Evolutionary conservation across 2,888 invertebrate genomes (phyloP).

Genomic region (Melipona beecheii): DNA sequence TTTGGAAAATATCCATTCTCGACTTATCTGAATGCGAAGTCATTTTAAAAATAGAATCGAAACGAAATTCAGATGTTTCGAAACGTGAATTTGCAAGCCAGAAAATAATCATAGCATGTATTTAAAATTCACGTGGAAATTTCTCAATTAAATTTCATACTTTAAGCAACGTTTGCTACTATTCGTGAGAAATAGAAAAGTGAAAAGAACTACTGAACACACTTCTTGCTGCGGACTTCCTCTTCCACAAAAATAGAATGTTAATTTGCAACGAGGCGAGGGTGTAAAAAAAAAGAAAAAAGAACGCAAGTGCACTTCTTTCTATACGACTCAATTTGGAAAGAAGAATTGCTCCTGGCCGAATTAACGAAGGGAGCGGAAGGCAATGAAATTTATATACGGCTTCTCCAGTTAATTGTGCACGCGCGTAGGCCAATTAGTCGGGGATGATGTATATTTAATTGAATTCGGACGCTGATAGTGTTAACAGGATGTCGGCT

Average conservation of each 20-base stretch:
- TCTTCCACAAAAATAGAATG: background rate
- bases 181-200: background rate
- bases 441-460: conserved; percentile 33
- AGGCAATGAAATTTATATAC: conserved; percentile 14
- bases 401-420: conserved; percentile 8
- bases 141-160: background rate
- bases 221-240: background rate
- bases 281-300: background rate
- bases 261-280: background rate
- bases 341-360: background rate
- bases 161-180: background rate
- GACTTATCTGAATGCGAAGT: too few relatives aligned
- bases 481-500: conserved; percentile 25
- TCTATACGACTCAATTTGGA: background rate
- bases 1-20: too few relatives aligned
- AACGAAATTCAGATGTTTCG: too few relatives aligned
- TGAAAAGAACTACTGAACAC: background rate
- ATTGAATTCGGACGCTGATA: conserved; percentile 43
- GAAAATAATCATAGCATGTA: background rate
- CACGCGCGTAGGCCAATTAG: conserved; percentile 23
- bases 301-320: background rate
- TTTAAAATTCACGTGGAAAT: too few relatives aligned
- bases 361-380: background rate
- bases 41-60: too few relatives aligned
- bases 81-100: background rate